Evolutionary conservation across 1,140 invertebrate species (phyloP), one percentile per base, ranked within the genome.

Genomic region (Drosophila ohnishii): DNA sequence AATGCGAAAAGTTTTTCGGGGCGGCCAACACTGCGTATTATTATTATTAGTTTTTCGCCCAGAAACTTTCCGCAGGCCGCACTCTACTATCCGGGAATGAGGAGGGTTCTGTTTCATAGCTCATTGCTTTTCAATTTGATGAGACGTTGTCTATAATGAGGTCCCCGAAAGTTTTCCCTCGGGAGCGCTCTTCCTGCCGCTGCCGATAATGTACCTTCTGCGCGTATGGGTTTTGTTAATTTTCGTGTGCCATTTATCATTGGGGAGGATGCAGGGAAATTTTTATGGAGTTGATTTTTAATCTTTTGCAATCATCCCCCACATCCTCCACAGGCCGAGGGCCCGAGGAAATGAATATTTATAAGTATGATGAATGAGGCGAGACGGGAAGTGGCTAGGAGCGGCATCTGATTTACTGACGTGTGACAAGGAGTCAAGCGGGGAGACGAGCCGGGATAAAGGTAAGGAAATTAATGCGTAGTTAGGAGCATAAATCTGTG

Each of bases 121-220:
- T 91, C 90, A 91, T 91, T 91, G 90, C 80, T 91, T 91, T 91
- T 91, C 90, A 91, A 90, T 91, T 91, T 91, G 90, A 91, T 90
- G 78, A 85, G 87, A 73, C 85, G 73, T 75, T 91, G 86, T 90
- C 86, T 90, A 75, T 91, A 91, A 91, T 87, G 84, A 88, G 80
- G 59, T 76, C 62, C 57, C 57, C 47, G 60, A 88, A 87, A 70
- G 75, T 88, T 79, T 71, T 10, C 62, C 37, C 22, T 44, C 14
- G 22, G 34, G 25, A 37, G 22, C 16, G 48, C 19, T 35, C 45
- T 45, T 2, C 28, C 22, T 2, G 16, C 22, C 42, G 25, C 56
- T 8, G 5, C 50, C 32, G 16, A 19, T 34, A 58, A 39, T 57
- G 34, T 45, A 40, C 47, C n/a, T 6, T 22, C 48, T 44, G 25